phyloP scores from a whole-genome alignment of 2,888 invertebrate species.

The Empis livida region DNA sequence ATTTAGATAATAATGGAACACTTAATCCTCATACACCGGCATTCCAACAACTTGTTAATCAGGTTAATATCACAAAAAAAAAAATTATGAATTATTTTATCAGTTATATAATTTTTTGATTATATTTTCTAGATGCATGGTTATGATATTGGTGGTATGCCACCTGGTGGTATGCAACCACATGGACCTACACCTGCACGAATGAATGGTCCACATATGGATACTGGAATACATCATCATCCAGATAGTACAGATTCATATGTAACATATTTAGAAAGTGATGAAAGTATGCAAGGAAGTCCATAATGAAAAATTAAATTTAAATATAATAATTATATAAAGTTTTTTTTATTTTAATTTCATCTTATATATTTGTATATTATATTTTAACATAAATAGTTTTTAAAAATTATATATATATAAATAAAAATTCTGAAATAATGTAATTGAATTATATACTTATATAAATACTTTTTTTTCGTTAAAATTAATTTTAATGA shows the following conservation, averaged over 20 bases:
- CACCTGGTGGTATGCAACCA: constrained; percentile 33
- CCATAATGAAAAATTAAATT: constrained; percentile 39
- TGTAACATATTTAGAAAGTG: constrained; percentile 86
- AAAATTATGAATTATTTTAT: too few species aligned
- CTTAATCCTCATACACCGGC: constrained; percentile 80
- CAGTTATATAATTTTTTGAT: constrained; percentile 2
- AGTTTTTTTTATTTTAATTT: background rate
- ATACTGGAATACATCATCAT: constrained; percentile 47
- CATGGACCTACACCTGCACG: constrained; percentile 46
- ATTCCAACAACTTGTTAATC: constrained; percentile 92
- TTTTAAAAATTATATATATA: too few species aligned
- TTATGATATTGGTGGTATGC: constrained; percentile 57
- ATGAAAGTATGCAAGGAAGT: constrained; percentile 63
- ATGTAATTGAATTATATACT: too few species aligned
- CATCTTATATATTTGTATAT: too few species aligned
- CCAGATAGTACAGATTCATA: constrained; percentile 75
- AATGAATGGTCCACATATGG: constrained; percentile 44
- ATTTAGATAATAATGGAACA: constrained; percentile 59
- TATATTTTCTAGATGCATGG: constrained; percentile 67
- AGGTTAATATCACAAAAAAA: constrained; percentile 51
- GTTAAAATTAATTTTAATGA: too few species aligned
- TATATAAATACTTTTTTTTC: too few species aligned
- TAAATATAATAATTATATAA: background rate
- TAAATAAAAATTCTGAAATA: too few species aligned
- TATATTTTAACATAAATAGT: too few species aligned